Percentiles rank a stretch among this genome's conserved stretches.
These are phyloP conservation scores for Saccostrea glomerata DNA, from an alignment of 1,140 invertebrate genomes.

Conservation along the genomic window DNA sequence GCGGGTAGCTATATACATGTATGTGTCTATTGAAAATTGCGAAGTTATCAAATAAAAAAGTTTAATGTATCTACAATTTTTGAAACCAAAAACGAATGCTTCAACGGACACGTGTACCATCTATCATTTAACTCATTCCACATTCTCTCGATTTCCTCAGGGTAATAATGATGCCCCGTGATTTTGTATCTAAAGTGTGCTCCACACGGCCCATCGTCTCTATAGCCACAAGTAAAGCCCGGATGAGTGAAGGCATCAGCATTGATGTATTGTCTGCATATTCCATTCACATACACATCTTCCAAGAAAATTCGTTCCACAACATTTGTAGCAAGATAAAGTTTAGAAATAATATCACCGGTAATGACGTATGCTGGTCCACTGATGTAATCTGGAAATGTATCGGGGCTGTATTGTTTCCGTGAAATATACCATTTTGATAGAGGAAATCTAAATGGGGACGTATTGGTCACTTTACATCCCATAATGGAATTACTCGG, in stretches of 20 bases:
- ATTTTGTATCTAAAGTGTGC: not conserved
- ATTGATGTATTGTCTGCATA: constrained; percentile 1
- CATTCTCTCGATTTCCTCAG: constrained; percentile 25
- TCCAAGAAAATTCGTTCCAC: not conserved
- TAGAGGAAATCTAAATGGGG: not conserved
- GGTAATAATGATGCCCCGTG: constrained; percentile 5
- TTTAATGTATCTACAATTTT: not conserved
- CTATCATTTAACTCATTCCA: constrained; percentile 24
- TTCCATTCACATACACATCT: constrained; percentile 23
- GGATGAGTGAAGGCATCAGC: not conserved
- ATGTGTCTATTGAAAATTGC: no score
- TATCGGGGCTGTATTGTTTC: not conserved
- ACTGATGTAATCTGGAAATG: constrained; percentile 24
- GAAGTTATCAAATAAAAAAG: not conserved
- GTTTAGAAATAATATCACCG: constrained; percentile 17
- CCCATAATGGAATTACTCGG: not conserved
- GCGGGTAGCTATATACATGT: no score
- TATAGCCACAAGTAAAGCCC: constrained; percentile 17
- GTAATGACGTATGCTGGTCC: constrained; percentile 11
- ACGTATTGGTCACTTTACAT: constrained; percentile 7
- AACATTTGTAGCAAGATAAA: not conserved
- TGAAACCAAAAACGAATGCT: not conserved
- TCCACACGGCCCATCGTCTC: not conserved
- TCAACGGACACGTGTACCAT: not conserved
- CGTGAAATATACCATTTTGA: constrained; percentile 35